phyloP scores from a whole-genome alignment of 2,888 invertebrate genomes.

The Mellilla xanthometata region DNA sequence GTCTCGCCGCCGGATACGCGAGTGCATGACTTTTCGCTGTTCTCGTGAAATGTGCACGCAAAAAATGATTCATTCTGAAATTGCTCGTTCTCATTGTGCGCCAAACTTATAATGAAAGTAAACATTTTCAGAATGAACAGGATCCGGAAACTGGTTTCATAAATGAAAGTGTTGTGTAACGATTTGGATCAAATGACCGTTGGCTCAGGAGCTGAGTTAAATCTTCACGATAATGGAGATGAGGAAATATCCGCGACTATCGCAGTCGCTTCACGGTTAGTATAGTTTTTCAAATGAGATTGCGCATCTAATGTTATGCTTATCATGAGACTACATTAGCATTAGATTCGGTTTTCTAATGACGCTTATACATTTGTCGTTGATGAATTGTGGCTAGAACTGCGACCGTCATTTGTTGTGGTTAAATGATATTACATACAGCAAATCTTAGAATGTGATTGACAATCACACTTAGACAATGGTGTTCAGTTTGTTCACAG shows the following conservation, averaged over 20 bases:
- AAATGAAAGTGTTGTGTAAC: constrained; percentile 72
- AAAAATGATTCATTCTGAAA: constrained; percentile 31
- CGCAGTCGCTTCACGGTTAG: constrained; percentile 72
- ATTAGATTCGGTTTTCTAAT: constrained; percentile 15
- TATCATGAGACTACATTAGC: constrained; percentile 16
- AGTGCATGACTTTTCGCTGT: constrained; percentile 48
- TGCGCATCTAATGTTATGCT: constrained; percentile 24
- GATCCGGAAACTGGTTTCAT: constrained; percentile 62
- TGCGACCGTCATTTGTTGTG: not conserved
- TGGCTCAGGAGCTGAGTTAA: constrained; percentile 51
- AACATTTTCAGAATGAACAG: constrained; percentile 63
- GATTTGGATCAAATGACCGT: constrained; percentile 61
- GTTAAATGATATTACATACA: not conserved
- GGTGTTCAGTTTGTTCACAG: not conserved
- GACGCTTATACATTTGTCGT: constrained; percentile 1
- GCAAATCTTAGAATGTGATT: constrained; percentile 1
- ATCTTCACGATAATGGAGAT: constrained; percentile 68
- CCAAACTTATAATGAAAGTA: constrained; percentile 61
- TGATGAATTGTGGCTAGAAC: constrained; percentile 4
- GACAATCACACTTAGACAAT: constrained; percentile 4
- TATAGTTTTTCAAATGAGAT: constrained; percentile 34
- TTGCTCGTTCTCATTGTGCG: constrained; percentile 50
- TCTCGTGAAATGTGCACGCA: constrained; percentile 42
- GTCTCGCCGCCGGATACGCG: constrained; percentile 44
- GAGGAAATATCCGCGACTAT: constrained; percentile 70